Percentiles rank a stretch among this genome's conserved stretches.
Evolutionary conservation across 2,797 vertebrate genomes (phyloP).

Genomic region (Alca torda): DNA sequence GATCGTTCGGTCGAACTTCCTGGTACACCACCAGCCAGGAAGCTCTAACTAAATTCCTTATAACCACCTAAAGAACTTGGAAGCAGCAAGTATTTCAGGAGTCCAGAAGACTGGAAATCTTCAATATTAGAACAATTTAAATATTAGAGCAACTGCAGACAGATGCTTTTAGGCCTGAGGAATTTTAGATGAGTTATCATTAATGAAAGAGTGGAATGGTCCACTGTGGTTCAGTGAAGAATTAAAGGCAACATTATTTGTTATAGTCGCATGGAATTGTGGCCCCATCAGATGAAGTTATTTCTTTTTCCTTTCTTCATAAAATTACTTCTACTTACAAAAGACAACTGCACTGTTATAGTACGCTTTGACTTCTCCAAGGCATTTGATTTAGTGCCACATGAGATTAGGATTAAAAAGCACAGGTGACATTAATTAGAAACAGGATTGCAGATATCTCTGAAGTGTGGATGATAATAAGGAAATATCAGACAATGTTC

Average conservation of each 20-base stretch:
- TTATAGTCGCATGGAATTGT: not conserved
- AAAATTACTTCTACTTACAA: not conserved
- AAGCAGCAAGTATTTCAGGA: not conserved
- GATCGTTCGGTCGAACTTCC: not conserved
- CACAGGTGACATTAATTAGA: not conserved
- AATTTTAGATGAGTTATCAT: not conserved
- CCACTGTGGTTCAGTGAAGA: not conserved
- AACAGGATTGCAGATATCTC: not conserved
- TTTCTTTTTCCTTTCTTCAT: not conserved
- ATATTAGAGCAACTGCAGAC: not conserved
- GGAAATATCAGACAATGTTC: not conserved
- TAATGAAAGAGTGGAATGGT: not conserved
- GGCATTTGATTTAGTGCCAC: not conserved
- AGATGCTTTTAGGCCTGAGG: not conserved
- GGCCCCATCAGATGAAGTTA: not conserved
- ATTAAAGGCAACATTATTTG: not conserved
- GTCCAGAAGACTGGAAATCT: conserved; percentile 3
- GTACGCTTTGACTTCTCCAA: not conserved
- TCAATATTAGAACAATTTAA: not conserved
- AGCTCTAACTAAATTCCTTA: not conserved
- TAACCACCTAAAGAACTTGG: conserved; percentile 23
- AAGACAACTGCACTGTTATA: not conserved
- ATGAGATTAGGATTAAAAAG: not conserved
- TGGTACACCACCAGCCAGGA: conserved; percentile 14
- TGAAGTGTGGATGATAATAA: not conserved